A percentile compares a stretch with the other conserved stretches of the same genome.
These are phyloP conservation scores for Apantesis nais DNA, from an alignment of 2,888 invertebrate species.

Conservation along the genomic window DNA sequence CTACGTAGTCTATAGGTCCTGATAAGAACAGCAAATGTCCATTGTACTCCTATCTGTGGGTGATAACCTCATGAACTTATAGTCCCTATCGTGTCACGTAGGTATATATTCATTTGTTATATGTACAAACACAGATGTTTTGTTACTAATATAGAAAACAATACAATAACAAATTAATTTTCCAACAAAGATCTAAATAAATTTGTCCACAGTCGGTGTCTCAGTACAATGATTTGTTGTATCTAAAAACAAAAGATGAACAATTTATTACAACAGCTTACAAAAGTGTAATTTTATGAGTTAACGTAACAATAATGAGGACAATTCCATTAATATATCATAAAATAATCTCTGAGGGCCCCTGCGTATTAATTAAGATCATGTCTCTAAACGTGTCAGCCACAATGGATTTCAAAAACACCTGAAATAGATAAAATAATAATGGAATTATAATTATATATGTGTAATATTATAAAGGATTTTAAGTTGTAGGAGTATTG, in stretches of 20 bases:
- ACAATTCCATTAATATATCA: not conserved
- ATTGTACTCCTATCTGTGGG: slow-evolving; percentile 8
- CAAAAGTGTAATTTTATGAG: not conserved
- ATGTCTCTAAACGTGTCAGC: too few relatives aligned
- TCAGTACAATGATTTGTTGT: not conserved
- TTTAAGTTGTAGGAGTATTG: too few relatives aligned
- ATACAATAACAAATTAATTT: not conserved
- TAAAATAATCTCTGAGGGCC: not conserved
- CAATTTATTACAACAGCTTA: not conserved
- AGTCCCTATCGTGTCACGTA: slow-evolving; percentile 5
- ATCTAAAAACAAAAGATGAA: not conserved
- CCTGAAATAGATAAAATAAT: not conserved
- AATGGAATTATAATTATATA: not conserved
- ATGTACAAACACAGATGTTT: not conserved
- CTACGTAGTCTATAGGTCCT: not conserved
- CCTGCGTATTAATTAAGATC: not conserved
- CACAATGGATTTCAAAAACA: not conserved
- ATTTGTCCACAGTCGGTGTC: too few relatives aligned
- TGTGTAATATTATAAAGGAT: not conserved
- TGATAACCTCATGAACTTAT: slow-evolving; percentile 9
- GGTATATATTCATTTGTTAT: not conserved
- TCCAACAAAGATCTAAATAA: not conserved
- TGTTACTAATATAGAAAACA: not conserved
- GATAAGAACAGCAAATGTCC: slow-evolving; percentile 1
- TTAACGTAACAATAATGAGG: not conserved